These are phyloP conservation scores for Gallinago undulata DNA, from an alignment of 2,113 vertebrate species.

Conservation along the genomic window DNA sequence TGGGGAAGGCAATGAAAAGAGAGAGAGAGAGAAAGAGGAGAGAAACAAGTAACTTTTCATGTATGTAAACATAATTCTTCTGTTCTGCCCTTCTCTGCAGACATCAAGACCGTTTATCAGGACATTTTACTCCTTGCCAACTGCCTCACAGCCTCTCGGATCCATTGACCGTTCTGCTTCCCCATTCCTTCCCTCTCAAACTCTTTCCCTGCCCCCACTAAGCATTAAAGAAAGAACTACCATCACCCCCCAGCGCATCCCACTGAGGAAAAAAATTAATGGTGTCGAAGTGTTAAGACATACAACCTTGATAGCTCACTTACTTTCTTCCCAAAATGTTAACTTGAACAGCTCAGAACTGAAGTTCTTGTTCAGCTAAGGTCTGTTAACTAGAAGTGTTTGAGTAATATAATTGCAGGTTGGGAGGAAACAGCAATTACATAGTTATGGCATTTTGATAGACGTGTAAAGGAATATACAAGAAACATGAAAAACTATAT, in stretches of 20 bases:
- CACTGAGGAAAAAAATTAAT: background rate
- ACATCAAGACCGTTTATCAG: background rate
- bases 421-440: background rate
- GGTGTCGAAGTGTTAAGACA: background rate
- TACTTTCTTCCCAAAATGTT: background rate
- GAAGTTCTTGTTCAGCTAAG: background rate
- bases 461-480: background rate
- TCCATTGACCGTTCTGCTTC: background rate
- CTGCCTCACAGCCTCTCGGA: background rate
- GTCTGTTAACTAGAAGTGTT: background rate
- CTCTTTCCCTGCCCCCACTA: background rate
- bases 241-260: background rate
- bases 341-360: background rate
- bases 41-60: background rate
- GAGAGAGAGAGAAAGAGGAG: background rate
- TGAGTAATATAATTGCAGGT: background rate
- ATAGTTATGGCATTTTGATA: background rate
- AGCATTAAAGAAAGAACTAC: background rate
- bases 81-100: background rate
- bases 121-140: background rate
- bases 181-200: background rate
- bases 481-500: background rate
- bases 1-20: conserved; percentile 40
- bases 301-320: background rate
- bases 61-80: background rate